Evolutionary conservation across 2,888 invertebrate genomes (phyloP).

Genomic region (Ametastegia equiseti): DNA sequence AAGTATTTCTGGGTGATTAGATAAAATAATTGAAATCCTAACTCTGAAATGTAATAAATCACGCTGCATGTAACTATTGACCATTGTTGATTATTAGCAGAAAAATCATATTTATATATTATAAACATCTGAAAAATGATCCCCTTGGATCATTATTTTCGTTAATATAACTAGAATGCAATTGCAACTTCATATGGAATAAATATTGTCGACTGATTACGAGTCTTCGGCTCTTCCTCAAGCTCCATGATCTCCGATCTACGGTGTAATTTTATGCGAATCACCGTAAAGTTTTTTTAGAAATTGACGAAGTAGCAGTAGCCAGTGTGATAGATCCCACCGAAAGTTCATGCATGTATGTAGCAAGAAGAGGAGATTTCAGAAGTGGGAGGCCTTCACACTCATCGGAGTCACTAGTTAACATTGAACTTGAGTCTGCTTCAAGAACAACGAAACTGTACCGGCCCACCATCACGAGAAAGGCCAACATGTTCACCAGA

Average conservation of each 20-base stretch:
- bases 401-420: not conserved
- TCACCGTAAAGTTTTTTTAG: conserved; percentile 31
- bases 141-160: too few relatives aligned
- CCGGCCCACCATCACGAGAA: conserved; percentile 78
- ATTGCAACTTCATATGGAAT: too few relatives aligned
- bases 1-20: too few relatives aligned
- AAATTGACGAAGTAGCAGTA: conserved; percentile 21
- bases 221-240: not conserved
- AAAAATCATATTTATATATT: too few relatives aligned
- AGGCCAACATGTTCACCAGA: conserved; percentile 82
- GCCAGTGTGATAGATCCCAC: not conserved
- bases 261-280: not conserved
- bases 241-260: not conserved
- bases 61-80: too few relatives aligned
- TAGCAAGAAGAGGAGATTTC: not conserved
- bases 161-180: not conserved
- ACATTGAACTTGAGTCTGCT: conserved; percentile 67
- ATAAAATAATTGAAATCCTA: too few relatives aligned
- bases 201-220: not conserved
- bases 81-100: too few relatives aligned
- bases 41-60: too few relatives aligned
- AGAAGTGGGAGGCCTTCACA: not conserved
- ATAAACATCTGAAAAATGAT: not conserved
- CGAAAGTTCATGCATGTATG: not conserved
- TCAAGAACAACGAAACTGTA: conserved; percentile 76